Evolutionary conservation across 2,113 vertebrate species (phyloP).

Genomic region (Ifrita kowaldi): DNA sequence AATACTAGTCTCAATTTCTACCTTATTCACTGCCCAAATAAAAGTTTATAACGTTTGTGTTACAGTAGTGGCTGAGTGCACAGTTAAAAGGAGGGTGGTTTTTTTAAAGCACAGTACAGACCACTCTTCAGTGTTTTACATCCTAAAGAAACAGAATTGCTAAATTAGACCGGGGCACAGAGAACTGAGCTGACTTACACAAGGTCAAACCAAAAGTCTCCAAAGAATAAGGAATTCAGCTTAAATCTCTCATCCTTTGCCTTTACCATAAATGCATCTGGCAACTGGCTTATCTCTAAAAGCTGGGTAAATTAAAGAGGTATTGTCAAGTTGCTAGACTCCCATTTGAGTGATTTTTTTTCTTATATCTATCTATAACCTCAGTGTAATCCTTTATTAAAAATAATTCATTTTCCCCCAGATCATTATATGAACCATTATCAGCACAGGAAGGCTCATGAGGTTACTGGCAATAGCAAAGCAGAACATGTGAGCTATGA

Average conservation of each 20-base stretch:
- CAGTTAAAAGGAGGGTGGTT: neutral
- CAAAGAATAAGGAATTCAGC: neutral
- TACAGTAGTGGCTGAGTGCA: neutral
- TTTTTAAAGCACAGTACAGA: neutral
- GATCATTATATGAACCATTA: neutral
- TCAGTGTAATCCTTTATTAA: neutral
- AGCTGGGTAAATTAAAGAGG: neutral
- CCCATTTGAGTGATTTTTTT: neutral
- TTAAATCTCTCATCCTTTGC: neutral
- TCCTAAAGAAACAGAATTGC: neutral
- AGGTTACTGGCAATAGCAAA: slow-evolving; percentile 6
- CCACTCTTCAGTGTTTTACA: neutral
- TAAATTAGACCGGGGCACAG: neutral
- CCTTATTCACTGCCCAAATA: neutral
- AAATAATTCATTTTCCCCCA: neutral
- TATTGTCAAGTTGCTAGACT: neutral
- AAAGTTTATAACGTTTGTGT: neutral
- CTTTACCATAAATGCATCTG: neutral
- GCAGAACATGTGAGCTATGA: neutral
- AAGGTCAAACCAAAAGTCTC: neutral
- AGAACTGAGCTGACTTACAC: neutral
- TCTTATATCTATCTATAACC: neutral
- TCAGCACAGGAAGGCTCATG: neutral
- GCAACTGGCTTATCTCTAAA: neutral
- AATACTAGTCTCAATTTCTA: neutral